phyloP scores from a whole-genome alignment of 2,797 vertebrate species.

The Schizopygopsis malacanthus region DNA sequence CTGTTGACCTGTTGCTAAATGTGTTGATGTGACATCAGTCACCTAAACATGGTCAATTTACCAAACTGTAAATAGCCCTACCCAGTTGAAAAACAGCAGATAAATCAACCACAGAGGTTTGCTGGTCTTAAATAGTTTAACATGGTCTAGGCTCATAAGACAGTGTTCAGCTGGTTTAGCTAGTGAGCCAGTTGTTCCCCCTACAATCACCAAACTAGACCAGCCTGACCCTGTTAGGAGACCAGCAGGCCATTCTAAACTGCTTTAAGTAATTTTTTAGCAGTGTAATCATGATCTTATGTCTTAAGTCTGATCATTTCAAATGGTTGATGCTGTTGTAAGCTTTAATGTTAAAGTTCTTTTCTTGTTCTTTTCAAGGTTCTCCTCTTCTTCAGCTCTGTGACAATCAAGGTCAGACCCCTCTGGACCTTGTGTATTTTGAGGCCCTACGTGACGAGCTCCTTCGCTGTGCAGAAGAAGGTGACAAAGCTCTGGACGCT shows the following conservation, averaged over 20 bases:
- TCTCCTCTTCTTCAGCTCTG: constrained; percentile 83
- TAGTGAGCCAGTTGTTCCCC: neutral
- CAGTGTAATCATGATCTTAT: neutral
- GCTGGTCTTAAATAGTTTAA: neutral
- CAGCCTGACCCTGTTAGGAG: neutral
- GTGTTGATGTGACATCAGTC: neutral
- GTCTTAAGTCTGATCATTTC: neutral
- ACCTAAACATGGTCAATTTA: constrained; percentile 3
- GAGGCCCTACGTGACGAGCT: constrained; percentile 80
- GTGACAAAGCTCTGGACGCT: constrained; percentile 61
- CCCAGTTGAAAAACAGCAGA: neutral
- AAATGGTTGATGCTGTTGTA: neutral
- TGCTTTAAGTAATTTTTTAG: neutral
- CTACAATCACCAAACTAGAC: neutral
- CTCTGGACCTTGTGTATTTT: constrained; percentile 82
- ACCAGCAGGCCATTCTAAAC: neutral
- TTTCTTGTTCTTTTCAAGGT: constrained; percentile 77
- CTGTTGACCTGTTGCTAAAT: neutral
- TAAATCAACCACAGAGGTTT: neutral
- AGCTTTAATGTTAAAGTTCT: neutral
- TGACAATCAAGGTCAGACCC: constrained; percentile 73
- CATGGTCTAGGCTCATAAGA: neutral
- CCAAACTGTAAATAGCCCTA: neutral
- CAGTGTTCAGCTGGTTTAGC: neutral
- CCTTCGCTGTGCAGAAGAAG: constrained; percentile 72